A percentile compares a stretch with the other conserved stretches of the same genome.
Evolutionary conservation across 2,888 invertebrate genomes (phyloP).

Genomic region (Standfussiana lucernea): DNA sequence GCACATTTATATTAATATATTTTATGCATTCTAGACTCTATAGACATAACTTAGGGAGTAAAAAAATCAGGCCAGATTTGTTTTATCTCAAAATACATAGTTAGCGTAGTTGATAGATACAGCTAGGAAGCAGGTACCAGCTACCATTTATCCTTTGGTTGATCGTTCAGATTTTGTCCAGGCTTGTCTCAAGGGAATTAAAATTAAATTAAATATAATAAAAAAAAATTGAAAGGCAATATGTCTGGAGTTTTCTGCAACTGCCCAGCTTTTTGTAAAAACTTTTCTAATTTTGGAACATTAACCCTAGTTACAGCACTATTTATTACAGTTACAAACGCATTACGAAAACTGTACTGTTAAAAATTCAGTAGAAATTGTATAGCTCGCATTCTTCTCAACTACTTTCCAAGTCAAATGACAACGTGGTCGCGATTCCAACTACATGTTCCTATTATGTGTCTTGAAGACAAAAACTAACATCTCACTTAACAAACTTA

Average conservation of each 20-base stretch:
- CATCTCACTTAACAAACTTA: conserved; percentile 58
- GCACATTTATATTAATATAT: conserved; percentile 21
- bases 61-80: conserved; percentile 3
- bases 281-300: not conserved
- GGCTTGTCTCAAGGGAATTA: not conserved
- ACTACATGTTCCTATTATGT: conserved; percentile 80
- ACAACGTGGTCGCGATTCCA: conserved; percentile 80
- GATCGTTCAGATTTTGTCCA: not conserved
- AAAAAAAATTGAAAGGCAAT: not conserved
- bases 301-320: conserved; percentile 11
- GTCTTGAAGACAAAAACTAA: conserved; percentile 67
- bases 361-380: conserved; percentile 79
- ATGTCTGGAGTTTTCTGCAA: not conserved
- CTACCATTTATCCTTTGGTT: not conserved
- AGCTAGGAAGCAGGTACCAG: not conserved
- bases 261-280: not conserved
- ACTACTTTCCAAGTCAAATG: conserved; percentile 87
- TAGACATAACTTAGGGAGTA: not conserved
- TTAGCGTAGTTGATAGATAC: not conserved
- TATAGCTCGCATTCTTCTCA: conserved; percentile 77
- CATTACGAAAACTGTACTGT: conserved; percentile 76
- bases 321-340: conserved; percentile 62
- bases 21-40: conserved; percentile 1
- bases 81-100: not conserved
- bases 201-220: not conserved